Percentiles rank a stretch among this genome's conserved stretches.
Evolutionary conservation across 2,113 vertebrate genomes (phyloP).

Genomic region (Montifringilla adamsi): DNA sequence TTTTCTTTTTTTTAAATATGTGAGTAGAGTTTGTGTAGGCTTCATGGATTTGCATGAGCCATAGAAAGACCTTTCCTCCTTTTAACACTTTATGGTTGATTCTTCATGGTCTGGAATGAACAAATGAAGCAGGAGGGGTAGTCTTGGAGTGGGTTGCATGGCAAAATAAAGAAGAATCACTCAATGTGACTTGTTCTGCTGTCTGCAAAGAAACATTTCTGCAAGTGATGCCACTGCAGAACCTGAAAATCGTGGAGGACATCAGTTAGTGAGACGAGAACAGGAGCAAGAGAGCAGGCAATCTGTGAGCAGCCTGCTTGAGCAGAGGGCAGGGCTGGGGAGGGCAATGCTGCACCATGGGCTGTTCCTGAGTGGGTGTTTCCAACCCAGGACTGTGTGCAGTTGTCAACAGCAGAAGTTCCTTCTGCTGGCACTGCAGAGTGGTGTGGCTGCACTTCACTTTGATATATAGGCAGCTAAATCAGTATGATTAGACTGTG

Average conservation of each 20-base stretch:
- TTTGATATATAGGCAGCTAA: slow-evolving; percentile 3
- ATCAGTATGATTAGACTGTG: slow-evolving; percentile 12
- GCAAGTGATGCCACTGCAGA: background rate
- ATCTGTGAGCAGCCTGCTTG: background rate
- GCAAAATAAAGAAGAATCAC: background rate
- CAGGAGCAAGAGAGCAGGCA: background rate
- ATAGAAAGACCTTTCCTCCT: background rate
- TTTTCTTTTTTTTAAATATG: background rate
- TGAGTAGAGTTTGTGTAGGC: background rate
- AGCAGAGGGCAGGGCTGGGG: background rate
- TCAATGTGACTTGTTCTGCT: background rate
- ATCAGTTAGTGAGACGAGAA: background rate
- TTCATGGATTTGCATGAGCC: background rate
- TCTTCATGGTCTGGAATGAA: background rate
- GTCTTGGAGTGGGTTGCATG: background rate
- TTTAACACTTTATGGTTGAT: background rate
- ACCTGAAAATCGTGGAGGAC: background rate
- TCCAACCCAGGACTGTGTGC: background rate
- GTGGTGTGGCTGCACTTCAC: background rate
- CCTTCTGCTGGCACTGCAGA: slow-evolving; percentile 17
- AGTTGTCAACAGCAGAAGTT: background rate
- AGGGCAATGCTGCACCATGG: background rate
- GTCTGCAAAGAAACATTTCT: background rate
- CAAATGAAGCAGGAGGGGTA: background rate
- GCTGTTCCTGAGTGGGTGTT: background rate